phyloP scores from a whole-genome alignment of 1,140 invertebrate species.

The Euglossa dilemma region DNA sequence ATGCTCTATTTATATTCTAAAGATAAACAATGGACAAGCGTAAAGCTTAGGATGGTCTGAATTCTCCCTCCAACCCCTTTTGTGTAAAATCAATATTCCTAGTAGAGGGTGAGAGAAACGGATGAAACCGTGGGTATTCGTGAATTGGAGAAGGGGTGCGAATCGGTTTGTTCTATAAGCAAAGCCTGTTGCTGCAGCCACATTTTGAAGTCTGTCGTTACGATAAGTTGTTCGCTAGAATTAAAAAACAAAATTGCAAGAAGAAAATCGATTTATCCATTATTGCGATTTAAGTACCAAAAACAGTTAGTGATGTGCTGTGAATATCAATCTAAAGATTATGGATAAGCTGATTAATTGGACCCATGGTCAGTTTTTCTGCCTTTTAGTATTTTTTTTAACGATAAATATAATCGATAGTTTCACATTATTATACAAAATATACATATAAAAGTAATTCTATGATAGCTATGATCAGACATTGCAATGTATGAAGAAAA shows the following conservation, averaged over 20 bases:
- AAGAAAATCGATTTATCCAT: conserved; percentile 48
- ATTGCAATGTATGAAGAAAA: not conserved
- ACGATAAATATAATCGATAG: not conserved
- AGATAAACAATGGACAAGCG: conserved; percentile 73
- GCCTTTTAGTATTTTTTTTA: conserved; percentile 3
- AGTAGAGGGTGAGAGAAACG: conserved; percentile 71
- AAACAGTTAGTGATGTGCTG: conserved; percentile 76
- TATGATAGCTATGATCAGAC: not conserved
- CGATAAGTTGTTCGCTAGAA: conserved; percentile 43
- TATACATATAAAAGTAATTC: not conserved
- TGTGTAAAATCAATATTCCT: conserved; percentile 80
- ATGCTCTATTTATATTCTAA: conserved; percentile 72
- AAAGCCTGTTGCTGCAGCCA: conserved; percentile 80
- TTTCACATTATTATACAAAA: conserved; percentile 1
- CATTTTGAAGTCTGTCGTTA: conserved; percentile 51
- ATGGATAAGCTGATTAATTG: conserved; percentile 78
- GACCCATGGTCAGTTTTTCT: conserved; percentile 75
- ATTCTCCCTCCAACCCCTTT: conserved; percentile 68
- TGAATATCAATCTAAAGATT: conserved; percentile 74
- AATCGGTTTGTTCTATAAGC: conserved; percentile 76
- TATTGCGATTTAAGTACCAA: conserved; percentile 30
- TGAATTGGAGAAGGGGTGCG: conserved; percentile 70
- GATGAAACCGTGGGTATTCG: conserved; percentile 16
- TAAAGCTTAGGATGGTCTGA: conserved; percentile 60
- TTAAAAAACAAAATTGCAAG: conserved; percentile 25